Base-by-base conservation (phyloP, 2,113 vertebrate genomes). In the Ciconia boyciana region DNA sequence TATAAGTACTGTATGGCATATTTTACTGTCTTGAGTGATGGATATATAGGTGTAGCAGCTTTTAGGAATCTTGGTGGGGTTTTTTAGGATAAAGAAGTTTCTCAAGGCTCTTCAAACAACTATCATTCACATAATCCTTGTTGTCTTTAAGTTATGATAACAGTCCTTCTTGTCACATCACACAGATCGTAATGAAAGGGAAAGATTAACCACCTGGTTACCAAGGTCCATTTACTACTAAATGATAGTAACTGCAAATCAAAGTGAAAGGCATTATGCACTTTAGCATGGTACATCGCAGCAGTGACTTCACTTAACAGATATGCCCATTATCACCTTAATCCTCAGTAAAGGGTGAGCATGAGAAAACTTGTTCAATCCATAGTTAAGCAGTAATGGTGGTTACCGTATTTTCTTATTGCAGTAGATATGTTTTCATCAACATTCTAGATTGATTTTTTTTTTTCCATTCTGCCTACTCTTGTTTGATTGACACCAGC, bases 131-230 rank as follows among this genome's bases (percentile, higher is more conserved):
- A 13, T 96, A 97, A 98, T 96, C 96, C 91, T 85, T 92, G 65
- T 85, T 96, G 90, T 96, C 83, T 96, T 94, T 90, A 94, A 93
- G 54, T 83, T 93, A 64, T 88, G 95, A 86, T 95, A 96, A 91
- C 69, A 89, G 95, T 98, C 83, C 62, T 87, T 62, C 92, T 89
- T 94, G 95, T 97, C 97, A 95, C 65, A 62, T 94, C 93, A 77
- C 95, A 93, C 89, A 96, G 96, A 36, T 86, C 1, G 2, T 78
- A 92, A 96, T 89, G 94, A 96, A 97, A 96, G 88, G 80, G 62
- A 11, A 69, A 86, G 94, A 96, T 97, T 92, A 97, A 93, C 87
- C 89, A 92, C 81, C 89, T 83, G 94, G 72, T 91, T 93, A 82
- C 88, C 29, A 77, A 92, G 83, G 90, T 83, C 94, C 86, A 49